A percentile compares a stretch with the other conserved stretches of the same genome.
Conservation (phyloP, 2,888 invertebrate genomes). For the Lamellibrachia columna region DNA sequence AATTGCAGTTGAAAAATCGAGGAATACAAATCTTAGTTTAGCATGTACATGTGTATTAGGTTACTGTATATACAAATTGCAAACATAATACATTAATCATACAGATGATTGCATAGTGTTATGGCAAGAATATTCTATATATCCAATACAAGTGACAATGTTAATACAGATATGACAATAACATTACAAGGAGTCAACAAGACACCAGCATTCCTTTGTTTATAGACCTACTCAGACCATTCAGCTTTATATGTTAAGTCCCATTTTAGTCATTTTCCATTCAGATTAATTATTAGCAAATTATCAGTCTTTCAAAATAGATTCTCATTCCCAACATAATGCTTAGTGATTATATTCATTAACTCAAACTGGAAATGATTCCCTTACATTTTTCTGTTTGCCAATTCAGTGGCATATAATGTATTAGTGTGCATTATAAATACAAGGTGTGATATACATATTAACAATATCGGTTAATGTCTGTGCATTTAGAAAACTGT, state of each 20-base stretch:
- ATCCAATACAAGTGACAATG: background rate
- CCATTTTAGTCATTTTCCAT: background rate
- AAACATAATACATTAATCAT: background rate
- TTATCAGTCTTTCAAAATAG: background rate
- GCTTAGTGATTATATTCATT: background rate
- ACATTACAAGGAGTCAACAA: no score
- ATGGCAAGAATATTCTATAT: background rate
- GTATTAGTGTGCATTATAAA: conserved; percentile 11
- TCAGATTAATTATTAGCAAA: background rate
- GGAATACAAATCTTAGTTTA: background rate
- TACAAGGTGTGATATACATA: conserved; percentile 3
- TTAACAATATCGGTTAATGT: background rate
- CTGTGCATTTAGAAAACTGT: background rate
- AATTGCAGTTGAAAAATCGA: background rate
- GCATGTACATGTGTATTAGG: background rate
- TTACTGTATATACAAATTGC: background rate
- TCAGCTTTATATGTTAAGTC: background rate
- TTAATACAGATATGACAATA: no score
- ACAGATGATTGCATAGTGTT: background rate
- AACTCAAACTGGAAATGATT: background rate
- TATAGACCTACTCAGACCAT: no score
- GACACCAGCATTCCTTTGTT: no score
- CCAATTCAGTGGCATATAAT: background rate
- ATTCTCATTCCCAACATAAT: background rate
- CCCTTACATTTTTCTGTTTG: background rate